Percentiles rank a stretch among this genome's conserved stretches.
These are phyloP conservation scores for Buphagus erythrorhynchus DNA, from an alignment of 2,797 vertebrate species.

Conservation along the genomic window DNA sequence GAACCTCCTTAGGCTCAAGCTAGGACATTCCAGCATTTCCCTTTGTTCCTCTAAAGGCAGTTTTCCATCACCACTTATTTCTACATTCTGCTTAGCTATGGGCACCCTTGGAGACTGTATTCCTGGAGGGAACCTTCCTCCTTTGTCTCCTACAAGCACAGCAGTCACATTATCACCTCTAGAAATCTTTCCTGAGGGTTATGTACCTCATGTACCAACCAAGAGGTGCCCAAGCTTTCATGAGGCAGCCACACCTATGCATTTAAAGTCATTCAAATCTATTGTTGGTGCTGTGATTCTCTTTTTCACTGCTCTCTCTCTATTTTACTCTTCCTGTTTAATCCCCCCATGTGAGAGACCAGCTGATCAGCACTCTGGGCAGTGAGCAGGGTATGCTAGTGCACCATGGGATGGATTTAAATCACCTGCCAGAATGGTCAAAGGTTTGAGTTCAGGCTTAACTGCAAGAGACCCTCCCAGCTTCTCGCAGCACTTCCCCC, in stretches of 20 bases:
- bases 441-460: neutral
- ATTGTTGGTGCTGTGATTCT: neutral
- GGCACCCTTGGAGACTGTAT: neutral
- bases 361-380: neutral
- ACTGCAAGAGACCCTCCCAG: neutral
- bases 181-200: neutral
- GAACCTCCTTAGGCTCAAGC: neutral
- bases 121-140: neutral
- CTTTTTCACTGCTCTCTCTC: neutral
- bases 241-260: neutral
- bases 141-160: neutral
- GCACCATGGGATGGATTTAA: neutral
- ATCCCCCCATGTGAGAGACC: fast-evolving
- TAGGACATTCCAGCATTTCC: neutral
- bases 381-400: neutral
- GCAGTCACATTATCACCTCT: neutral
- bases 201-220: neutral
- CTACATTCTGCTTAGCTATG: neutral
- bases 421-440: neutral
- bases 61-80: neutral
- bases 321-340: neutral
- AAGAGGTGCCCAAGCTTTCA: neutral
- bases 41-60: neutral
- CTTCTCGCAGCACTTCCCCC: neutral
- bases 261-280: neutral